Base-by-base conservation (phyloP, 2,888 invertebrate species). In the Luperina testacea region DNA sequence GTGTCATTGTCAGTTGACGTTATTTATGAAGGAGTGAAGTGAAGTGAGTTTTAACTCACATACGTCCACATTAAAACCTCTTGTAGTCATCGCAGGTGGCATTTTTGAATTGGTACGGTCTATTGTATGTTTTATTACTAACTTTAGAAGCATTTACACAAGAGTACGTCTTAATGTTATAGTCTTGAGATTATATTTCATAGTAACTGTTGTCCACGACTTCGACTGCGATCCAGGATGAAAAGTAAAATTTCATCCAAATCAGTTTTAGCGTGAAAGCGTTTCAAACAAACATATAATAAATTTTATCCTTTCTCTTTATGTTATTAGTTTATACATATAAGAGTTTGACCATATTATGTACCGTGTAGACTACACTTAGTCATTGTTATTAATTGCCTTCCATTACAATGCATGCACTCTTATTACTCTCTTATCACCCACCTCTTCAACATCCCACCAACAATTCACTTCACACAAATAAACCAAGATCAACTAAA, bases 401-500 rank as follows among this genome's bases (percentile, higher is more conserved):
- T 38, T 8, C 3, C 32, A 45, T 45, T 15, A 57, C 24, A 67
- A 48, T 27, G 0, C 17, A 27, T 51, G 51, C 6, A 76, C 38
- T 75, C 3, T 42, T 5, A 17, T 48, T 1, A 67, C 13, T 51
- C n/a, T n/a, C n/a, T n/a, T n/a, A n/a, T n/a, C n/a, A 67, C 48
- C 53, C 48, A 51, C 24, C 27, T 63, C 11, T 38, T 15, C 13
- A 38, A 48, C 15, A 65, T 5, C 2, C 13, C 57, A n/a, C 27
- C 7, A 48, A 38, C 8, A 57, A 57, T 65, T 72, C 24, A 11
- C 9, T 17, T 20, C 13, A 32, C 38, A 64, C 15, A 65, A 64
- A 83, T 24, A 72, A 72, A 32, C 17, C 53, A 63, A 53, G 27
- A 53, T 15, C 38, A 32, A 75, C 67, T 57, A 53, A 73, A 72